Evolutionary conservation across 2,888 invertebrate species (phyloP).

Genomic region (Xestoiulus laeticollis): DNA sequence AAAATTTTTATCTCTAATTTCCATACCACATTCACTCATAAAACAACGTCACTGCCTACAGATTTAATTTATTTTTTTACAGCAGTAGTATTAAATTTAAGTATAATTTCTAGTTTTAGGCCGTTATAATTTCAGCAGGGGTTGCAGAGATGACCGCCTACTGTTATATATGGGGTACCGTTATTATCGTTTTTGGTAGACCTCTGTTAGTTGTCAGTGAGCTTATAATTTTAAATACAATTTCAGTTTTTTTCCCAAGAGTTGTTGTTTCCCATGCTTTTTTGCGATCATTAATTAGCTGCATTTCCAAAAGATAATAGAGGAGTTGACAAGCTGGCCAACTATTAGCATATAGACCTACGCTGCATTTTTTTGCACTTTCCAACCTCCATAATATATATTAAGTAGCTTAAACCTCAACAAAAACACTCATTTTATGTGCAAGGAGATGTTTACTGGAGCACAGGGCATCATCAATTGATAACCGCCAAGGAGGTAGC

Average conservation of each 20-base stretch:
- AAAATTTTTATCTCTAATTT: too few species aligned
- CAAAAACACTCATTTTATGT: slow-evolving; percentile 1
- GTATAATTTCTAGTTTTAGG: not conserved
- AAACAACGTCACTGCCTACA: too few species aligned
- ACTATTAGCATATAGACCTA: not conserved
- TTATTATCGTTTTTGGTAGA: slow-evolving; percentile 32
- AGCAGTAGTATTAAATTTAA: too few species aligned
- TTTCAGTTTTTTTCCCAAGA: not conserved
- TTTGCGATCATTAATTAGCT: slow-evolving; percentile 5
- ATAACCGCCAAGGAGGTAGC: slow-evolving; percentile 16
- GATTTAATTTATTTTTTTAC: too few species aligned
- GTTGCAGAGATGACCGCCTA: not conserved
- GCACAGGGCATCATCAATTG: slow-evolving; percentile 16
- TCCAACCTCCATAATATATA: slow-evolving; percentile 24
- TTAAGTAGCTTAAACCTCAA: not conserved
- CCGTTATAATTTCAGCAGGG: not conserved
- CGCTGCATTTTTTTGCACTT: not conserved
- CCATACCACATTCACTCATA: too few species aligned
- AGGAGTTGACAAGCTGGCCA: slow-evolving; percentile 40
- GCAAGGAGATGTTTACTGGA: slow-evolving; percentile 39
- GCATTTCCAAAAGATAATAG: slow-evolving; percentile 17
- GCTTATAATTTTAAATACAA: slow-evolving; percentile 3
- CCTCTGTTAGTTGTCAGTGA: not conserved
- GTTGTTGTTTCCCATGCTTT: slow-evolving; percentile 35
- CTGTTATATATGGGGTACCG: not conserved